Conservation (phyloP, 35 echinoderm and acorn worm genomes). For the Patiria miniata region DNA sequence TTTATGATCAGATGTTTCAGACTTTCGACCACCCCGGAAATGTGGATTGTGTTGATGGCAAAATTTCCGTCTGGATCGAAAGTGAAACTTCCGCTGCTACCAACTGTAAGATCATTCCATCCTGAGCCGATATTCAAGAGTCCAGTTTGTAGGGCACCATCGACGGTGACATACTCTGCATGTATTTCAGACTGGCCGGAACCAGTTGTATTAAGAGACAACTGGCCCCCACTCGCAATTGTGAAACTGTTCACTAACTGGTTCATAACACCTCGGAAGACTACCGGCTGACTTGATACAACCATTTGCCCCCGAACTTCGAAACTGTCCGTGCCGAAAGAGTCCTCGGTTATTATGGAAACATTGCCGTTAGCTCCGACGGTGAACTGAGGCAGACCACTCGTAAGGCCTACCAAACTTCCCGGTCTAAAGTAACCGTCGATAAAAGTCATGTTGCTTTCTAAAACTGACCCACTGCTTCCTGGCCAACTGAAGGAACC, state of each 20-base stretch:
- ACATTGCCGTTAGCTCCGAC: conserved; percentile 45
- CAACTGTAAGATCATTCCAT: conserved; percentile 18
- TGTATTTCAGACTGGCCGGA: conserved; percentile 2
- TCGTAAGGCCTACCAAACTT: conserved; percentile 28
- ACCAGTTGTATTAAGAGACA: not conserved
- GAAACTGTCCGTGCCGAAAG: conserved; percentile 44
- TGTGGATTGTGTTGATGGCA: conserved; percentile 14
- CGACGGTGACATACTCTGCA: conserved; percentile 40
- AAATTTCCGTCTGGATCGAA: conserved; percentile 38
- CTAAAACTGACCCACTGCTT: conserved; percentile 25
- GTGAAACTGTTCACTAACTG: conserved; percentile 20
- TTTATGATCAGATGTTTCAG: conserved; percentile 37
- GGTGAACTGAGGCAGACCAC: conserved; percentile 46
- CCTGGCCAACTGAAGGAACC: conserved; percentile 59
- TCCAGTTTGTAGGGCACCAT: conserved; percentile 33
- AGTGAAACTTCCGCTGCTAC: conserved; percentile 27
- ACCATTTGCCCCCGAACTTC: conserved; percentile 3
- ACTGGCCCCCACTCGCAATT: conserved; percentile 1
- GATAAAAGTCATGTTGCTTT: conserved; percentile 33
- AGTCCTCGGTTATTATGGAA: conserved; percentile 11
- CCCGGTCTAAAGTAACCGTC: conserved; percentile 64
- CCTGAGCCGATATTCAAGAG: conserved; percentile 34
- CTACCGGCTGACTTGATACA: not conserved
- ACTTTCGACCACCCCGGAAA: conserved; percentile 44
- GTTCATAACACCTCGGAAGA: not conserved